Evolutionary conservation across 2,888 invertebrate genomes (phyloP), one percentile per base, ranked within the genome.

Genomic region (Chrysodeixis includens): DNA sequence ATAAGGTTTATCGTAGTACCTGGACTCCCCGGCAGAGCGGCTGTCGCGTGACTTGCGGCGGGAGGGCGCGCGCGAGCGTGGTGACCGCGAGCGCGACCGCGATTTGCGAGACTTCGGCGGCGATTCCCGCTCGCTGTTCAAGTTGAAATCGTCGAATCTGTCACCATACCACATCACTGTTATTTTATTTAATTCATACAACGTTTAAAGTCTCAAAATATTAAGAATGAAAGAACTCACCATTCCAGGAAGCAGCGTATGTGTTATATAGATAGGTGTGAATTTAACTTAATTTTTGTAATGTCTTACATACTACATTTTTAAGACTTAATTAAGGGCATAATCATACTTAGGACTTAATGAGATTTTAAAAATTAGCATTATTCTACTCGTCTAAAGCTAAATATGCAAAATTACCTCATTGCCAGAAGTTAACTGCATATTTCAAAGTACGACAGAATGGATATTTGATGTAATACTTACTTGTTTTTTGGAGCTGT

Each of bases 131-230:
- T 95, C 95, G 82, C 95, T 95, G 83, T 95, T 95, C 86, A 95
- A 81, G 82, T 94, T 94, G 88, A 95, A 95, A 82, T 95, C 95
- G 83, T 95, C 95, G 82, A 92, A 95, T 86, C 95, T 95, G 86
- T 46, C 51, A 44, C 16, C 16, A 52, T 35, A 77, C 22, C 46
- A 67, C 14, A 57, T 52, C 30, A 7, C 26, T n/a, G n/a, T 4
- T 14, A 35, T 1, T 1, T 7, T 12, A 35, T 40, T 40, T 6
- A 1, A n/a, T n/a, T n/a, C 40, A 7, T 40, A 40, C n/a, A 40
- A n/a, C n/a, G n/a, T 40, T n/a, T 16, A 35, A 40, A 22, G 35
- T 18, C 16, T 54, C 16, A 20, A 44, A 75, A 20, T 55, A 74
- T 30, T 14, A 18, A 59, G 56, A 60, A 71, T 72, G 58, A n/a